Conservation (phyloP, 2,113 vertebrate genomes). For the Jaculus jaculus region DNA sequence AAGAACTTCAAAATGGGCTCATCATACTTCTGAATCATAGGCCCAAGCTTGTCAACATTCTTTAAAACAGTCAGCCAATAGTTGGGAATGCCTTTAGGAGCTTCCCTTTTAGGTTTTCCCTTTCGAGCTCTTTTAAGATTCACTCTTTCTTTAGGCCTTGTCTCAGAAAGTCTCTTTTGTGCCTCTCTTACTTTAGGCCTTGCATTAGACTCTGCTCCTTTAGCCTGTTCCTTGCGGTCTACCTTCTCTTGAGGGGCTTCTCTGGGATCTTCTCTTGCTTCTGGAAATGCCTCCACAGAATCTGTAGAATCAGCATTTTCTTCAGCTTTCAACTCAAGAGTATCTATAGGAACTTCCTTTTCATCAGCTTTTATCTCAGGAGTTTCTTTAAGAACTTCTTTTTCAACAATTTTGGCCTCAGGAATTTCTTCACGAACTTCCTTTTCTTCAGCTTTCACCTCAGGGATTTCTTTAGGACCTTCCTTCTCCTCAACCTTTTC, state of each 20-base stretch:
- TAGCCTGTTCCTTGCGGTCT: slow-evolving; percentile 43
- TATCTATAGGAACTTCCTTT: slow-evolving; percentile 33
- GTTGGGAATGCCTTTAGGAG: slow-evolving; percentile 96
- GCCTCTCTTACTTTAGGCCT: slow-evolving; percentile 23
- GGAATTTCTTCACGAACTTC: neutral
- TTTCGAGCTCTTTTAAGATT: slow-evolving; percentile 63
- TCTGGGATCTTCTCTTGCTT: slow-evolving; percentile 19
- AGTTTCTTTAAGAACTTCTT: neutral
- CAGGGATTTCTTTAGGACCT: neutral
- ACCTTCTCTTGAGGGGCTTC: slow-evolving; percentile 30
- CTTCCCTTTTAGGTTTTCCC: slow-evolving; percentile 81
- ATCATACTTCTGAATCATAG: slow-evolving; percentile 96
- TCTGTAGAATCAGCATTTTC: slow-evolving; percentile 10
- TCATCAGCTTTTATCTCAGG: slow-evolving; percentile 64
- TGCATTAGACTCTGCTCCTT: slow-evolving; percentile 23
- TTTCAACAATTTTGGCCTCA: slow-evolving; percentile 42
- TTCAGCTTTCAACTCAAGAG: neutral
- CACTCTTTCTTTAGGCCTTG: slow-evolving; percentile 50
- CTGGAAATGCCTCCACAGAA: neutral
- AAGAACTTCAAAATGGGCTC: slow-evolving; percentile 96
- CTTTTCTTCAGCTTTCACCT: slow-evolving; percentile 10
- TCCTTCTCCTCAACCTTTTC: slow-evolving; percentile 45
- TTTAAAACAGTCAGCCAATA: slow-evolving; percentile 98
- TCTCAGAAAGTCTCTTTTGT: slow-evolving; percentile 56
- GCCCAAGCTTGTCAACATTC: slow-evolving; percentile 95